phyloP scores from a whole-genome alignment of 2,113 vertebrate species.

The Sturnus vulgaris region DNA sequence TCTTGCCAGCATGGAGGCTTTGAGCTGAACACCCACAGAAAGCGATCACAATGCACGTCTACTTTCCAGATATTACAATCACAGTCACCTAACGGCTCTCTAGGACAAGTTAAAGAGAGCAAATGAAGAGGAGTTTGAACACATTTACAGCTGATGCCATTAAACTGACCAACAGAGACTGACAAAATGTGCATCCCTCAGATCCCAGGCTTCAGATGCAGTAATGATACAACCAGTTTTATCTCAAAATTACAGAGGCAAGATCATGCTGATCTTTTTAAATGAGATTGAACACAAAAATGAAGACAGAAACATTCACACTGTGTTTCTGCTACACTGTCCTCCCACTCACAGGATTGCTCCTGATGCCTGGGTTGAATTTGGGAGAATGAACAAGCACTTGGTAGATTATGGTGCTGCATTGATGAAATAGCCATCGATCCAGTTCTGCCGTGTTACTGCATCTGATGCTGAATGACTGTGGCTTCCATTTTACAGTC shows the following conservation, averaged over 20 bases:
- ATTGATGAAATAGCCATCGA: neutral
- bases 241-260: neutral
- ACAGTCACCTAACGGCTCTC: neutral
- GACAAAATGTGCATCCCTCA: neutral
- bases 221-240: neutral
- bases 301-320: neutral
- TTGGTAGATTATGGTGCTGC: neutral
- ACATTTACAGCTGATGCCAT: neutral
- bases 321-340: neutral
- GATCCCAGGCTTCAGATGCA: neutral
- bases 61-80: slow-evolving; percentile 32
- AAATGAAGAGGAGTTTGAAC: neutral
- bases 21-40: slow-evolving; percentile 26
- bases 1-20: slow-evolving; percentile 58
- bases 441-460: neutral
- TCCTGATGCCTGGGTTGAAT: neutral
- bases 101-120: neutral
- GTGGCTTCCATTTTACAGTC: neutral
- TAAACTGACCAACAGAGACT: neutral
- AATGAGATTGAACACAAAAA: neutral
- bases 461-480: neutral
- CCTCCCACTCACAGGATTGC: neutral
- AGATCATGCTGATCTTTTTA: neutral
- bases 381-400: neutral
- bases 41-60: neutral